phyloP scores from a whole-genome alignment of 1,140 invertebrate species.

The Drosophila ogumai region DNA sequence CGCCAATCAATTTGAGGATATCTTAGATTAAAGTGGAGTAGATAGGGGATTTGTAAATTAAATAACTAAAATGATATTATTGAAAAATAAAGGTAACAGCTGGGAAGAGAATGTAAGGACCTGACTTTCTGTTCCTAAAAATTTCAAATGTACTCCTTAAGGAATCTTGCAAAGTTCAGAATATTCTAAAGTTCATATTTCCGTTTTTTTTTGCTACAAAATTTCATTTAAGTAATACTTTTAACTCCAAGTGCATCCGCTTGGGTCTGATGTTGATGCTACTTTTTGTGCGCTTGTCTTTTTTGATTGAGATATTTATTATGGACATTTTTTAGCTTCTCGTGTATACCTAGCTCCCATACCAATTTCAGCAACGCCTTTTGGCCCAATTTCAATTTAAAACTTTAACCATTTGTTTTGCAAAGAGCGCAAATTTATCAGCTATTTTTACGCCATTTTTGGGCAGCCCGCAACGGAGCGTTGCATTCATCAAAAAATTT shows the following conservation, averaged over 20 bases:
- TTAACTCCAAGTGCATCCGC: not conserved
- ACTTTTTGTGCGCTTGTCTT: constrained; percentile 62
- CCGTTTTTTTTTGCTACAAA: no score
- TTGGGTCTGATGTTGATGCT: constrained; percentile 36
- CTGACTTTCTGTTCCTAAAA: not conserved
- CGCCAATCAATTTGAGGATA: not conserved
- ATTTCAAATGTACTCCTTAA: not conserved
- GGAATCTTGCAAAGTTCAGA: not conserved
- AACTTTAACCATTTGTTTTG: constrained; percentile 81
- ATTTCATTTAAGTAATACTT: not conserved
- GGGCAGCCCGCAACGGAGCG: constrained; percentile 42
- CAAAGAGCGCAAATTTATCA: constrained; percentile 71
- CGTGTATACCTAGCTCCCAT: constrained; percentile 12
- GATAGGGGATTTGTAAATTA: not conserved
- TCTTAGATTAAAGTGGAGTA: not conserved
- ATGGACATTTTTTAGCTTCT: constrained; percentile 56
- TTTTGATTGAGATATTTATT: constrained; percentile 82
- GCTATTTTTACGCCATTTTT: constrained; percentile 73
- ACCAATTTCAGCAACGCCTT: constrained; percentile 54
- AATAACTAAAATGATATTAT: no score
- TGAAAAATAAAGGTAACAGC: no score
- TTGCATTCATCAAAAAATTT: constrained; percentile 80
- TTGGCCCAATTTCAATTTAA: constrained; percentile 79
- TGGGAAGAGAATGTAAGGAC: not conserved
- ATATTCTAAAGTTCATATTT: not conserved